These are phyloP conservation scores for Pemphigus obesinymphae DNA, from an alignment of 1,140 invertebrate species.

Conservation along the genomic window DNA sequence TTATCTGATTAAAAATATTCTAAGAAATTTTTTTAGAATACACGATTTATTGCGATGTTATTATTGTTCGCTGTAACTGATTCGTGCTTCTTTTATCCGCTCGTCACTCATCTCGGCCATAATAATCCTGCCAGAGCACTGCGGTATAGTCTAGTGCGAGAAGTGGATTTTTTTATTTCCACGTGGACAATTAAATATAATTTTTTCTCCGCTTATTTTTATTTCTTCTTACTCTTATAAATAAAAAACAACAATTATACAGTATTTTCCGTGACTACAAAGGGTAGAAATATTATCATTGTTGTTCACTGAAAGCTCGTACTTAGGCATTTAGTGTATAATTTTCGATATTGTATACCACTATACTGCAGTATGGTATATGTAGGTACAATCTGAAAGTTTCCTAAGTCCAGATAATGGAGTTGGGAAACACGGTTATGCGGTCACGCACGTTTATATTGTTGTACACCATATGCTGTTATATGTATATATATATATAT, in stretches of 20 bases:
- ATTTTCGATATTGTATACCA: neutral
- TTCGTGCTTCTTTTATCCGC: no score
- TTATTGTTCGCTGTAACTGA: no score
- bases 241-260: neutral
- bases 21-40: no score
- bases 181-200: neutral
- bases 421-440: neutral
- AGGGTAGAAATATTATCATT: neutral
- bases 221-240: neutral
- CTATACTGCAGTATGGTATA: neutral
- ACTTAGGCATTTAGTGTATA: neutral
- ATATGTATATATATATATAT: neutral
- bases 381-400: conserved; percentile 4
- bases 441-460: neutral
- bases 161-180: neutral
- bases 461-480: neutral
- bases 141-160: neutral
- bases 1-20: no score
- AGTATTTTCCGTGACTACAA: neutral
- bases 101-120: neutral
- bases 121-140: neutral
- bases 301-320: conserved; percentile 14
- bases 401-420: conserved; percentile 20
- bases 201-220: neutral
- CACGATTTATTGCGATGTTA: no score